Conservation (phyloP, 2,113 vertebrate species). For the Chroicocephalus ridibundus region DNA sequence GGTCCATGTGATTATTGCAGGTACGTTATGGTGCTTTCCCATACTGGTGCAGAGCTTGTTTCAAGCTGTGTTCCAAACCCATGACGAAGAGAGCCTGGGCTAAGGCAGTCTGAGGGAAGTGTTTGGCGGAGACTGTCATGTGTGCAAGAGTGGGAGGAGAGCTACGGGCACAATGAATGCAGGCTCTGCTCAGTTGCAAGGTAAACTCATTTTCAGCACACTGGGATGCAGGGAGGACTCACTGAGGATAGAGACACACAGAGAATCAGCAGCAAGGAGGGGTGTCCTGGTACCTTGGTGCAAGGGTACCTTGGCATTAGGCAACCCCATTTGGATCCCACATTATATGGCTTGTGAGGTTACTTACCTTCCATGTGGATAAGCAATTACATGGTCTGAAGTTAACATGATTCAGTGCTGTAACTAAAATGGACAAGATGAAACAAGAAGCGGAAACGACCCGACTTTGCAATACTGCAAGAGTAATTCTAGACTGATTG, state of each 20-base stretch:
- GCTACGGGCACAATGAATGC: neutral
- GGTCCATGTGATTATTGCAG: neutral
- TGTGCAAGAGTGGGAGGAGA: neutral
- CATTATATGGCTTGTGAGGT: neutral
- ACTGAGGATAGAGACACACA: neutral
- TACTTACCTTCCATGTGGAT: neutral
- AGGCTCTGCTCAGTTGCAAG: neutral
- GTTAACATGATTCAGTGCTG: neutral
- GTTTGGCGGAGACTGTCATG: neutral
- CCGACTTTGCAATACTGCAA: rapidly evolving
- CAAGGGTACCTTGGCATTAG: neutral
- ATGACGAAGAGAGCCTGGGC: rapidly evolving
- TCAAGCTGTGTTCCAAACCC: neutral
- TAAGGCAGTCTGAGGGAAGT: neutral
- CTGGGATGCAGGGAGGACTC: neutral
- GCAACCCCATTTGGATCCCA: rapidly evolving
- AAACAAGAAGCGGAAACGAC: neutral
- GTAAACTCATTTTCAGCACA: neutral
- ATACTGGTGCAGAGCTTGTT: rapidly evolving
- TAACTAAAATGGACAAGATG: neutral
- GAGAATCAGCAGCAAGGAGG: neutral
- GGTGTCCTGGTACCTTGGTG: neutral
- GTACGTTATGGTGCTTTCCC: neutral
- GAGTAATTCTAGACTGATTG: neutral
- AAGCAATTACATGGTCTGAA: neutral